Conservation (phyloP, 1,140 invertebrate species). For the Linepithema humile region DNA sequence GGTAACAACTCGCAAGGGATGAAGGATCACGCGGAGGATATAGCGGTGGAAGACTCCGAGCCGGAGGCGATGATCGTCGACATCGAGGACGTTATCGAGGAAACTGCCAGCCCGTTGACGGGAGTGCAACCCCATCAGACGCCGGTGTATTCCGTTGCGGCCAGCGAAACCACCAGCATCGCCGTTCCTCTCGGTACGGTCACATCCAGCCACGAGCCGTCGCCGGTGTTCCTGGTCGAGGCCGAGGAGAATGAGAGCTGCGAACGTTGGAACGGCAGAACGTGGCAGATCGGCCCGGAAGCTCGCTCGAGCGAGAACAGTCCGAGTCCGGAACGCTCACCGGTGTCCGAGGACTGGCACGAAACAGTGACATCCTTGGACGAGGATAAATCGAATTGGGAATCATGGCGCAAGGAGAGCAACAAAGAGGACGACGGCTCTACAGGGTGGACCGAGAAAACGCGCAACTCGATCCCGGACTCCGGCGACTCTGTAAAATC, state of each 20-base stretch:
- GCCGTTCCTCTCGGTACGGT: conserved; percentile 78
- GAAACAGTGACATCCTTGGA: background rate
- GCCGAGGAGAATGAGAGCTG: conserved; percentile 61
- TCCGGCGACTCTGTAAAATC: conserved; percentile 14
- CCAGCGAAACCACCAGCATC: conserved; percentile 81
- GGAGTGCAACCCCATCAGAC: conserved; percentile 88
- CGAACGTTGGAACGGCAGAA: background rate
- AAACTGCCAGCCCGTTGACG: conserved; percentile 85
- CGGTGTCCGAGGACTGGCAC: background rate
- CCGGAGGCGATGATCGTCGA: conserved; percentile 83
- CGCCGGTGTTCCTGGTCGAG: conserved; percentile 73
- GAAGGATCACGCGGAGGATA: conserved; percentile 70
- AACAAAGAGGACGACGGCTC: background rate
- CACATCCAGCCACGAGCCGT: conserved; percentile 75
- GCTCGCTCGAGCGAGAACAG: conserved; percentile 39
- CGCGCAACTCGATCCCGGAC: background rate
- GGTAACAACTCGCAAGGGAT: conserved; percentile 72
- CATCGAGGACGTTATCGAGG: conserved; percentile 84
- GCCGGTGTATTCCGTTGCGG: conserved; percentile 87
- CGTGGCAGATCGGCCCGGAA: background rate
- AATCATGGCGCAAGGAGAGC: background rate
- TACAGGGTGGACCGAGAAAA: background rate
- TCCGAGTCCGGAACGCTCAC: background rate
- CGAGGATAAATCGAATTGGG: background rate
- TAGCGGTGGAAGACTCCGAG: conserved; percentile 84